Evolutionary conservation across 2,113 vertebrate species (phyloP), one percentile per base, ranked within the genome.

Genomic region (Hypomesus transpacificus): DNA sequence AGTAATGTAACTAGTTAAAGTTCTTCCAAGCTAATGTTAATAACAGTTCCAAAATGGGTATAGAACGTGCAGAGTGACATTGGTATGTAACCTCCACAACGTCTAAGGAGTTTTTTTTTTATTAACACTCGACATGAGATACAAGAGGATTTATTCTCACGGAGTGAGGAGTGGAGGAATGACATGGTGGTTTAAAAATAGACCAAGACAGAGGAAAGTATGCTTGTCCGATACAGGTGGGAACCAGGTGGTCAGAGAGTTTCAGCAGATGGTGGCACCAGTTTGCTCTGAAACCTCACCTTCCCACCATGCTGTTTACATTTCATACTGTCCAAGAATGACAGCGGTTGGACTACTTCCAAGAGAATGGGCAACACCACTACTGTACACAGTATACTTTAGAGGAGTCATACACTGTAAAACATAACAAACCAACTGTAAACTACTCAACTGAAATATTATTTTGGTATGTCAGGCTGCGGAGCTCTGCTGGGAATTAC

Each of bases 181-280:
- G 71, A 78, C 66, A 66, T 51, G 71, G 66, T 11, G 20, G 65
- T 77, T 70, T 88, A 88, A 83, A 87, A 87, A 91, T 89, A 90
- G 80, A 87, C 54, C 3, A 20, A 82, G 77, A 82, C 75, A 71
- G 70, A 59, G 71, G 74, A 78, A 84, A 80, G 81, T 61, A 72
- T 85, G 73, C 62, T 60, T 68, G 68, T 80, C 24, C 51, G 28
- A 50, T 68, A 71, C 84, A 89, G 84, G 86, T 90, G 87, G 84
- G 75, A 73, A 81, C 79, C 83, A 86, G 81, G 84, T 90, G 85
- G 82, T 31, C 61, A 57, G 68, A 75, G 69, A 63, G 69, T 72
- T 65, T 64, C 46, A 46, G 62, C 70, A 64, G 67, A 78, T 51
- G 53, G 66, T 24, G 51, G 53, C 75, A 52, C 75, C 52, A 71